Base-by-base conservation (phyloP, 2,797 vertebrate species). In the Hydrolagus colliei region DNA sequence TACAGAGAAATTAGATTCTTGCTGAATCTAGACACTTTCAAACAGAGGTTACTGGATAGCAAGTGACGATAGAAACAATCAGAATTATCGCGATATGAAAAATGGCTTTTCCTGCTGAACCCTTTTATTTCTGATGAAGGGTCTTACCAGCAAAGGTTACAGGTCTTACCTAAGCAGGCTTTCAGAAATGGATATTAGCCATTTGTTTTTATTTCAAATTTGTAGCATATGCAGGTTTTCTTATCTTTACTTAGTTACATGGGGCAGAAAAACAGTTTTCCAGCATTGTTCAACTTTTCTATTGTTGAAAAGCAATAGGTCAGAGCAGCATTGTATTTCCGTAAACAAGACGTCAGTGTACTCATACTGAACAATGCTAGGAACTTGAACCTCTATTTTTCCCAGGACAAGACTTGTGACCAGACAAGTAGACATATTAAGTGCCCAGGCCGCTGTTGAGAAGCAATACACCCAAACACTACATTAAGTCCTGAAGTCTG, bases 251-350 rank as follows among this genome's bases (percentile, higher is more conserved):
- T 52, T 52, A 52, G 2, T 72, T 72, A 20, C 22, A 20, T 20
- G 22, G 41, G 32, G 16, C 13, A 8, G 8, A 52, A 75, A 20
- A 11, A 52, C 9, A 59, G 74, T 18, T 76, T 76, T 76, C 41
- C 74, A 82, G 63, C 16, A 67, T 68, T 35, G 79, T 68, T 82
- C 63, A 65, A 13, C 14, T 65, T 65, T 4, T 35, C 32, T 32
- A 67, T 68, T 82, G 79, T 82, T 68, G 41, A 27, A 35, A 82
- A 35, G 79, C 4, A 7, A 82, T 41, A 68, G 27, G 79, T 82
- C 14, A 82, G 27, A 1, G 32, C 22, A 82, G 68, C 14, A 52
- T 52, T 35, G 16, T 32, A 82, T 68, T 77, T 65, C 63, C 27
- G 41, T 35, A 18, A 35, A 79, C 61, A 79, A 52, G 41, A 52